These are phyloP conservation scores for Ceriagrion tenellum DNA, from an alignment of 2,888 invertebrate genomes.

Conservation along the genomic window DNA sequence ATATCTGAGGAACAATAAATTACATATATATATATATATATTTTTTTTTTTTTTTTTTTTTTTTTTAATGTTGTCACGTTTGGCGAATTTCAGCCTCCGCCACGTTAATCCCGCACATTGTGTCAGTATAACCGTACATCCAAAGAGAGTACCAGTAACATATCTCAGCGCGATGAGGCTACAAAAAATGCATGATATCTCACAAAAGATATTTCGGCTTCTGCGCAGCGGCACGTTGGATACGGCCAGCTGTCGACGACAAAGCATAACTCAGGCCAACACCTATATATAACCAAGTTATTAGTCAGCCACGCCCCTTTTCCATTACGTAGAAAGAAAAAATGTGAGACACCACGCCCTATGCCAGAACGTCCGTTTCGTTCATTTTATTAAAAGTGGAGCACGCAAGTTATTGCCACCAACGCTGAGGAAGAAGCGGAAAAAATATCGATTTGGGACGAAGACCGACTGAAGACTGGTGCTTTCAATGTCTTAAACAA, in stretches of 20 bases:
- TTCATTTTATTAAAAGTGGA: not conserved
- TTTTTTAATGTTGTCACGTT: too few species aligned
- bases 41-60: too few species aligned
- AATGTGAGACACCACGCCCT: slow-evolving; percentile 21
- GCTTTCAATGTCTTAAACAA: not conserved
- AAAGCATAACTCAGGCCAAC: slow-evolving; percentile 15
- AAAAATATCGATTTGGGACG: not conserved
- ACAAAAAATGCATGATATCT: not conserved
- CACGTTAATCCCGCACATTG: too few species aligned
- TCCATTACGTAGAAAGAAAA: slow-evolving; percentile 25
- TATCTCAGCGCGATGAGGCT: too few species aligned
- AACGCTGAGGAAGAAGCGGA: not conserved
- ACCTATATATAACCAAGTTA: slow-evolving; percentile 51
- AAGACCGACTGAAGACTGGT: not conserved
- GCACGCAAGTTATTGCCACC: not conserved
- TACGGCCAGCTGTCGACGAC: slow-evolving; percentile 25
- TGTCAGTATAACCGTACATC: too few species aligned
- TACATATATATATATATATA: too few species aligned
- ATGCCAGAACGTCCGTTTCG: not conserved
- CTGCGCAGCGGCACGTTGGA: not conserved
- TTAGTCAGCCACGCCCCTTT: slow-evolving; percentile 50
- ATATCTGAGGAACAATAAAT: too few species aligned
- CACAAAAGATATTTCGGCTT: not conserved
- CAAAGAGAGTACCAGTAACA: too few species aligned
- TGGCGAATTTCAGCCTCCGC: too few species aligned